phyloP scores from a whole-genome alignment of 2,113 vertebrate species.

The Corythoichthys intestinalis region DNA sequence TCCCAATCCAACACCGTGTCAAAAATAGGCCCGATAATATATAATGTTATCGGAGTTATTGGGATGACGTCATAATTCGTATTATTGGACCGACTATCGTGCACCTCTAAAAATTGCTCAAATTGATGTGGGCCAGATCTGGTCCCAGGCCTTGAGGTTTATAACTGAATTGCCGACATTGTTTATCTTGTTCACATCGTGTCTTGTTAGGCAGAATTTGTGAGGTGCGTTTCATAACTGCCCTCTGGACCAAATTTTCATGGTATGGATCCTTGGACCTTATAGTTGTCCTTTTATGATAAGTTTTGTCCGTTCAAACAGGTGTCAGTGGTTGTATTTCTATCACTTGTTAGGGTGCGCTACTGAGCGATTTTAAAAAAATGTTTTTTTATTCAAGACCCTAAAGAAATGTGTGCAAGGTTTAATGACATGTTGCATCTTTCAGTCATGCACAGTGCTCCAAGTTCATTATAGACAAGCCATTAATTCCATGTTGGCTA shows the following conservation, averaged over 20 bases:
- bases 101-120: no score
- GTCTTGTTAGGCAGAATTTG: no score
- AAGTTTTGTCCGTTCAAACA: neutral
- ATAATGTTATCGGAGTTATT: no score
- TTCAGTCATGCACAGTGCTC: slow-evolving; percentile 21
- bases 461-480: slow-evolving; percentile 68
- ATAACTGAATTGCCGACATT: no score
- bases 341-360: neutral
- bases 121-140: no score
- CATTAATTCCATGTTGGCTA: slow-evolving; percentile 57
- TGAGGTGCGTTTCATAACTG: no score
- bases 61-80: no score
- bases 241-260: neutral
- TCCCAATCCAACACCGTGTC: no score
- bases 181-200: no score
- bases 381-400: neutral
- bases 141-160: no score
- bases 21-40: no score
- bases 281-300: neutral
- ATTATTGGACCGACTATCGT: no score
- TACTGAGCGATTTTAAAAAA: neutral
- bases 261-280: neutral
- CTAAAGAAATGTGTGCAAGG: neutral
- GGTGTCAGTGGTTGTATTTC: neutral
- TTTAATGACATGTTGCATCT: slow-evolving; percentile 19